Percentiles rank a stretch among this genome's conserved stretches.
Evolutionary conservation across 2,888 invertebrate genomes (phyloP).

Genomic region (Venustoraphidia nigricollis): DNA sequence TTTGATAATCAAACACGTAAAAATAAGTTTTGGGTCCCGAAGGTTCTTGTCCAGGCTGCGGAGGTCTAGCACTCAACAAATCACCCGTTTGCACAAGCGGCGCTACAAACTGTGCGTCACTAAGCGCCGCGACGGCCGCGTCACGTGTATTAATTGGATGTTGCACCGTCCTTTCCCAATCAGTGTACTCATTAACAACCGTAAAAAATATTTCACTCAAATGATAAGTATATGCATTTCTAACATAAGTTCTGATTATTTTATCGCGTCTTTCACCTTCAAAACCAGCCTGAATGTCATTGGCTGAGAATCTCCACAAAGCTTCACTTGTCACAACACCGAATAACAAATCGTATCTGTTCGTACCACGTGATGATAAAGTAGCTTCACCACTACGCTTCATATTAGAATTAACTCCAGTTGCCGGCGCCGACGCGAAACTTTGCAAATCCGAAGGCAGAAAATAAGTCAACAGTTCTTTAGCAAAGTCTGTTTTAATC

Average conservation of each 20-base stretch:
- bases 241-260: slow-evolving; percentile 78
- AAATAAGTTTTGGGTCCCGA: slow-evolving; percentile 71
- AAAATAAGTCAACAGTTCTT: slow-evolving; percentile 58
- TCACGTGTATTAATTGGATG: slow-evolving; percentile 81
- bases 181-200: slow-evolving; percentile 93
- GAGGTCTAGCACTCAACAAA: slow-evolving; percentile 53
- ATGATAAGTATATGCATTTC: slow-evolving; percentile 91
- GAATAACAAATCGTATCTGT: slow-evolving; percentile 71
- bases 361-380: slow-evolving; percentile 37
- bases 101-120: slow-evolving; percentile 88
- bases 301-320: slow-evolving; percentile 77
- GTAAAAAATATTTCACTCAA: slow-evolving; percentile 93
- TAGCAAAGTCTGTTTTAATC: slow-evolving; percentile 74
- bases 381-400: slow-evolving; percentile 47
- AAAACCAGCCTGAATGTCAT: slow-evolving; percentile 69
- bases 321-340: slow-evolving; percentile 87
- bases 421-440: slow-evolving; percentile 39
- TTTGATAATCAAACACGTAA: slow-evolving; percentile 86
- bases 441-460: slow-evolving; percentile 46
- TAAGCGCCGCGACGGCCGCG: slow-evolving; percentile 78
- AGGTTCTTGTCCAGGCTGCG: slow-evolving; percentile 36
- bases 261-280: slow-evolving; percentile 77
- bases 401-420: slow-evolving; percentile 40
- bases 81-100: slow-evolving; percentile 78
- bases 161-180: slow-evolving; percentile 87